A percentile compares a stretch with the other conserved stretches of the same genome.
phyloP scores from a whole-genome alignment of 2,113 vertebrate genomes.

The Siniperca chuatsi region DNA sequence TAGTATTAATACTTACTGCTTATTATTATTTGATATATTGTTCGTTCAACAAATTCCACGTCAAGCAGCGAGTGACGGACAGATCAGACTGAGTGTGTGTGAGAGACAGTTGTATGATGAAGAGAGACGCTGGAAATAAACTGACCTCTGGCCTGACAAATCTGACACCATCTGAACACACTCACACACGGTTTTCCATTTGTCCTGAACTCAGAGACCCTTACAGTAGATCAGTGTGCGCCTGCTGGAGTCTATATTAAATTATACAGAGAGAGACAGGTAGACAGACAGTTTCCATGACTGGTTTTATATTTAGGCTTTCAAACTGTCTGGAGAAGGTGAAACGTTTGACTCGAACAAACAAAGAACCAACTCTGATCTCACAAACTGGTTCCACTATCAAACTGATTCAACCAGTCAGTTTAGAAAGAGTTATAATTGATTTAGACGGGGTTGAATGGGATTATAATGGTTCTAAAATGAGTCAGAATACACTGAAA shows the following conservation, averaged over 20 bases:
- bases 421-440: too few species aligned
- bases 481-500: too few species aligned
- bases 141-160: conserved; percentile 72
- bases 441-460: too few species aligned
- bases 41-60: neutral
- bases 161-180: conserved; percentile 69
- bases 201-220: conserved; percentile 72
- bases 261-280: conserved; percentile 38
- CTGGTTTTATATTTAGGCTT: conserved; percentile 62
- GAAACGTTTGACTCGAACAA: conserved; percentile 29
- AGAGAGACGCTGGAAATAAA: conserved; percentile 76
- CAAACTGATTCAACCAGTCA: neutral
- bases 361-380: conserved; percentile 1
- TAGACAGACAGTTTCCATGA: conserved; percentile 64
- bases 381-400: neutral
- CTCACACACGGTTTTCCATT: conserved; percentile 59
- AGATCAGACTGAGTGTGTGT: conserved; percentile 4
- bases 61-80: neutral
- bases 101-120: conserved; percentile 53
- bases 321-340: conserved; percentile 24
- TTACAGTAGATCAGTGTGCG: conserved; percentile 19
- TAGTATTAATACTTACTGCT: too few species aligned
- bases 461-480: too few species aligned
- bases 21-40: neutral
- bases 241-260: conserved; percentile 51